Evolutionary conservation across 2,888 invertebrate species (phyloP).

Genomic region (Lordiphosa andalusiaca): DNA sequence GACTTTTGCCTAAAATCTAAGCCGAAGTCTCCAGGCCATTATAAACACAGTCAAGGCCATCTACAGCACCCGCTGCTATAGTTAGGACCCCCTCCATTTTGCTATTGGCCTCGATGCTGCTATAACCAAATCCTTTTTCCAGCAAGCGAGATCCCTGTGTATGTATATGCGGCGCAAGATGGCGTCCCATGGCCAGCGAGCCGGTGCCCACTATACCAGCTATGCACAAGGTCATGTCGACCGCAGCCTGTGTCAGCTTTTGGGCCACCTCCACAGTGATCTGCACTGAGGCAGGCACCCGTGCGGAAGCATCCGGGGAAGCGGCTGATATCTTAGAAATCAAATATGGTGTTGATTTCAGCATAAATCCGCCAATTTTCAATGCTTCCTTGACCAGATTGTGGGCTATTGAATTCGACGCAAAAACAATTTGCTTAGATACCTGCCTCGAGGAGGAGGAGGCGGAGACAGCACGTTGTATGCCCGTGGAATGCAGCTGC

Average conservation of each 20-base stretch:
- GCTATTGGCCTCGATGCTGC: conserved; percentile 81
- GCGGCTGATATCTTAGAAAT: conserved; percentile 82
- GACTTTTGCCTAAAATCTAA: conserved; percentile 83
- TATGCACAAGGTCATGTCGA: conserved; percentile 84
- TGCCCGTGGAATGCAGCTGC: conserved; percentile 64
- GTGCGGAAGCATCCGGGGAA: conserved; percentile 79
- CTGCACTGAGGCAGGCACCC: conserved; percentile 81
- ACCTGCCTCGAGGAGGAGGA: conserved; percentile 58
- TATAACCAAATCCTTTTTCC: conserved; percentile 82
- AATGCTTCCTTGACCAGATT: conserved; percentile 85
- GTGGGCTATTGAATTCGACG: conserved; percentile 85
- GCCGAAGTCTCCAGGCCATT: conserved; percentile 87
- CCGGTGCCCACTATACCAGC: conserved; percentile 84
- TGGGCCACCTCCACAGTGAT: conserved; percentile 84
- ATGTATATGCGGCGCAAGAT: conserved; percentile 86
- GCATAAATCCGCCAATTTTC: conserved; percentile 84
- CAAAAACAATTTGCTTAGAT: conserved; percentile 79
- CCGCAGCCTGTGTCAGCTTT: conserved; percentile 85
- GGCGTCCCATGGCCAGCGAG: conserved; percentile 85
- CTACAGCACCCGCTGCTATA: conserved; percentile 86
- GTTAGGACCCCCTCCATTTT: conserved; percentile 83
- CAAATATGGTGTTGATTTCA: conserved; percentile 83
- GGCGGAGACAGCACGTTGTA: conserved; percentile 48
- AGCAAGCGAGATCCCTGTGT: conserved; percentile 84
- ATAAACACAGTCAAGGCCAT: conserved; percentile 87